Conservation (phyloP, 2,113 vertebrate genomes). For the Cyphomyrus discorhynchus region DNA sequence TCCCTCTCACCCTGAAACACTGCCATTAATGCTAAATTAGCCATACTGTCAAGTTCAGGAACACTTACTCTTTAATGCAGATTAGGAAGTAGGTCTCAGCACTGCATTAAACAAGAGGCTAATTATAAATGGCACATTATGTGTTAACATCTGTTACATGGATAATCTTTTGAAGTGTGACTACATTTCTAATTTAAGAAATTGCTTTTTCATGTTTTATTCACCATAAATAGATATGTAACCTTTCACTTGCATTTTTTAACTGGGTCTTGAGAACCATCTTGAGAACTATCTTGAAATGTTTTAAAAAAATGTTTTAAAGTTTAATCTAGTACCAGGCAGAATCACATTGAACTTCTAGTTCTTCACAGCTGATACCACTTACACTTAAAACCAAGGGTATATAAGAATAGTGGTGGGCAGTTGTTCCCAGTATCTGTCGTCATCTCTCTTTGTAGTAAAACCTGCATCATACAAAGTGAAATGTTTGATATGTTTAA, state of each 20-base stretch:
- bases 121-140: slow-evolving; percentile 9
- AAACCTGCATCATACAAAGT: background rate
- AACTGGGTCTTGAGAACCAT: background rate
- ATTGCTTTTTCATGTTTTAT: slow-evolving; percentile 3
- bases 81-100: slow-evolving; percentile 10
- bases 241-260: slow-evolving; percentile 4
- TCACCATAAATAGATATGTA: background rate
- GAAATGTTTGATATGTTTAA: background rate
- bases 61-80: background rate
- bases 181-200: slow-evolving; percentile 9
- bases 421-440: background rate
- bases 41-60: background rate
- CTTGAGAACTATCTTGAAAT: background rate
- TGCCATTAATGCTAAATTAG: background rate
- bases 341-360: background rate
- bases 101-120: background rate
- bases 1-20: background rate
- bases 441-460: background rate
- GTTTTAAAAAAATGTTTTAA: background rate
- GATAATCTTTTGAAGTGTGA: background rate
- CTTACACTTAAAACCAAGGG: background rate
- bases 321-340: background rate
- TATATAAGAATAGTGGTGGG: background rate
- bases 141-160: background rate
- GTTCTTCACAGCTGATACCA: background rate